Percentiles rank a stretch among this genome's conserved stretches.
phyloP scores from a whole-genome alignment of 2,888 invertebrate species.

The Lomographa bimaculata region DNA sequence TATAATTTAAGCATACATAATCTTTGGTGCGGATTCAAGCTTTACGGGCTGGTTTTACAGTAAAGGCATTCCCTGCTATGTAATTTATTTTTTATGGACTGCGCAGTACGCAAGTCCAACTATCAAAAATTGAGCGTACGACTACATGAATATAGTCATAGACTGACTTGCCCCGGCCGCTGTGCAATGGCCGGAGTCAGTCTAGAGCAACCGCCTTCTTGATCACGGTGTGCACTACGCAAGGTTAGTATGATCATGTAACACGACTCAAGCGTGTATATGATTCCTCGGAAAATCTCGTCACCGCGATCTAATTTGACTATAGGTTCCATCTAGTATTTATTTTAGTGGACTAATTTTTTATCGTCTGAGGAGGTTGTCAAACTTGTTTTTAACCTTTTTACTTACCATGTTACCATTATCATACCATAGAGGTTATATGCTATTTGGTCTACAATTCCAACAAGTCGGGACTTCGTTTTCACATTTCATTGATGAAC shows the following conservation, averaged over 20 bases:
- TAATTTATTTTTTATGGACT: slow-evolving; percentile 74
- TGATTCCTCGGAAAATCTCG: slow-evolving; percentile 40
- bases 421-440: no score
- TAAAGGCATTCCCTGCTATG: no score
- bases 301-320: slow-evolving; percentile 55
- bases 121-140: slow-evolving; percentile 86
- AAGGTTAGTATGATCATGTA: slow-evolving; percentile 85
- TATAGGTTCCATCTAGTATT: slow-evolving; percentile 65
- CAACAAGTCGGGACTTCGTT: no score
- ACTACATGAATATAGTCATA: slow-evolving; percentile 84
- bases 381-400: background rate
- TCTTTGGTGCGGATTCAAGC: no score
- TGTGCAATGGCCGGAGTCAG: slow-evolving; percentile 88
- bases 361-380: slow-evolving; percentile 7
- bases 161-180: slow-evolving; percentile 82
- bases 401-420: no score
- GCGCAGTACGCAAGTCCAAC: slow-evolving; percentile 85
- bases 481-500: no score
- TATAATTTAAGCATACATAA: no score
- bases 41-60: no score
- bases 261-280: slow-evolving; percentile 44
- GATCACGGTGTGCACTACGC: slow-evolving; percentile 90
- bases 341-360: slow-evolving; percentile 13
- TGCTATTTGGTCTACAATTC: no score
- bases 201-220: slow-evolving; percentile 85